These are phyloP conservation scores for Eupithecia vulgata DNA, from an alignment of 2,888 invertebrate genomes.

Conservation along the genomic window DNA sequence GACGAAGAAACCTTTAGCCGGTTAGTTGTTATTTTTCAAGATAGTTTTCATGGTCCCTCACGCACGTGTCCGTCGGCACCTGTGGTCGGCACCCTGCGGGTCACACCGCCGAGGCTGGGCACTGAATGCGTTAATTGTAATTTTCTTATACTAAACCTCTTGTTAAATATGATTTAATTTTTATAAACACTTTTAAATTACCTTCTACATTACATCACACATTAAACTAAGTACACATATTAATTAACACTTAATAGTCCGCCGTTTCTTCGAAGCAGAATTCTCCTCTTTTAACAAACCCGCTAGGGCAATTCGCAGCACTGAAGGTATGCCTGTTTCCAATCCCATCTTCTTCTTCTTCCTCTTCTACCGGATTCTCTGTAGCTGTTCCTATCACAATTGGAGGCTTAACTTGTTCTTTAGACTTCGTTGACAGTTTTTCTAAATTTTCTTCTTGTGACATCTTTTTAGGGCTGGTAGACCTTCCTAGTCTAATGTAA, in stretches of 20 bases:
- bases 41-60: no score
- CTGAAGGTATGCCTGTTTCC: conserved; percentile 45
- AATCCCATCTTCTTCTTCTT: conserved; percentile 24
- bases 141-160: not conserved
- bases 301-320: conserved; percentile 48
- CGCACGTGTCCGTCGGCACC: no score
- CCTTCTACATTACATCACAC: not conserved
- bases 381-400: conserved; percentile 11
- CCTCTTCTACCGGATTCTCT: conserved; percentile 13
- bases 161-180: not conserved
- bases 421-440: not conserved
- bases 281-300: conserved; percentile 43
- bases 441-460: not conserved
- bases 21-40: no score
- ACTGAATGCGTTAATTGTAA: not conserved
- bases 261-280: conserved; percentile 50
- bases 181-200: not conserved
- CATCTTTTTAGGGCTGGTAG: not conserved
- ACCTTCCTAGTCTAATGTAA: not conserved
- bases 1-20: no score
- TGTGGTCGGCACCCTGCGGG: no score
- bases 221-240: not conserved
- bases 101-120: no score
- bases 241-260: not conserved
- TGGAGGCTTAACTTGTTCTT: not conserved